These are phyloP conservation scores for Nesometra sesokonis DNA, from an alignment of 35 echinoderm and acorn worm species.

Conservation along the genomic window DNA sequence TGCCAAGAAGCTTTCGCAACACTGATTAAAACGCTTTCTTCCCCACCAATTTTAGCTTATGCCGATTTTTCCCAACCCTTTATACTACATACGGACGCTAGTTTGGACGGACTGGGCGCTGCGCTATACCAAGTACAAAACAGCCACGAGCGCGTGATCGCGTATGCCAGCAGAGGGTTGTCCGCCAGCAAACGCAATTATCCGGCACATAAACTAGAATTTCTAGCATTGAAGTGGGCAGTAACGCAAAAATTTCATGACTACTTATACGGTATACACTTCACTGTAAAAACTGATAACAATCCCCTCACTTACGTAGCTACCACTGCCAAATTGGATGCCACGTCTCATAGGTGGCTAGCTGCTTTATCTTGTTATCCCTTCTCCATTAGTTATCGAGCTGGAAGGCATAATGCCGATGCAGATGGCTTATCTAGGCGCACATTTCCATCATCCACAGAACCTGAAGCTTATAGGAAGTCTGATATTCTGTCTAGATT, in stretches of 20 bases:
- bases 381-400: conserved; percentile 11
- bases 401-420: conserved; percentile 4
- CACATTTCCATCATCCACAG: background rate
- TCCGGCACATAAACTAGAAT: conserved; percentile 38
- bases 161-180: conserved; percentile 39
- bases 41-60: conserved; percentile 21
- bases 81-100: background rate
- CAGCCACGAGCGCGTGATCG: conserved; percentile 26
- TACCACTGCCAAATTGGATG: conserved; percentile 14
- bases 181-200: conserved; percentile 25
- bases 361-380: conserved; percentile 1
- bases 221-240: conserved; percentile 43
- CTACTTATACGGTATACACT: conserved; percentile 38
- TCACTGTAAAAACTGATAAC: conserved; percentile 12
- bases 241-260: conserved; percentile 29
- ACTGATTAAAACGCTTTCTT: conserved; percentile 8
- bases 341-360: conserved; percentile 4
- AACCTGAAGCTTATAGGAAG: no score
- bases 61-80: background rate
- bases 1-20: conserved; percentile 38
- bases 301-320: no score
- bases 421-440: conserved; percentile 7
- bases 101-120: background rate
- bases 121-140: conserved; percentile 3
- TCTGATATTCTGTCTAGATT: no score